Base-by-base conservation (phyloP, 2,888 invertebrate genomes). In the Leucophora obtusa region DNA sequence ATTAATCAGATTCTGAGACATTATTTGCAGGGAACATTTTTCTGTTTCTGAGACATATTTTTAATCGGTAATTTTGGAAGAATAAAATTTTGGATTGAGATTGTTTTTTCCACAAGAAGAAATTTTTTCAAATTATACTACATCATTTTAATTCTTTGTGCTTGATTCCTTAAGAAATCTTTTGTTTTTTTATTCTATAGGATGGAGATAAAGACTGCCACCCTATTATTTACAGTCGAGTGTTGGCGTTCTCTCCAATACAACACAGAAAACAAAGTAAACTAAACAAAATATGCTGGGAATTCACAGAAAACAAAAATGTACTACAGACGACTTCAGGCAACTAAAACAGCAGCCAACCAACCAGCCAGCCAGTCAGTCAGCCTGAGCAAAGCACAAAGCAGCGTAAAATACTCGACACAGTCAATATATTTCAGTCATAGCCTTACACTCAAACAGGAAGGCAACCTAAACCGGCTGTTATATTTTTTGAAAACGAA, bases 361-460 rank as follows among this genome's bases (percentile, higher is more conserved):
- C 14, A 18, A 58, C 11, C 17, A 38, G 24, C 24, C 66, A 56
- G 58, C 18, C 71, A 53, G 60, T 53, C 79, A 63, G 28, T 28
- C 28, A 28, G 28, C 28, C 28, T 28, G 28, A 66, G 70, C 15
- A 58, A 65, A 70, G 69, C 59, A 60, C 33, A 63, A 15, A 38
- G n/a, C 66, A 75, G 60, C 28, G 50, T 38, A 77, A 50, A 77
- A 66, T 68, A 66, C 35, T 54, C 71, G 60, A 78, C 50, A 66
- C 66, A 71, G 50, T 66, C 33, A 76, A 76, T 65, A 71, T 72
- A 28, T 50, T 68, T 59, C 28, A 80, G 60, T 81, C 73, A 74
- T 54, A 77, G 70, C 70, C 69, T 59, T 77, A 81, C 60, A 70
- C 63, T 74, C 77, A 73, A 62, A 70, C 70, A 66, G 66, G 60